phyloP scores from a whole-genome alignment of 2,113 vertebrate species.

The Myotis yumanensis region DNA sequence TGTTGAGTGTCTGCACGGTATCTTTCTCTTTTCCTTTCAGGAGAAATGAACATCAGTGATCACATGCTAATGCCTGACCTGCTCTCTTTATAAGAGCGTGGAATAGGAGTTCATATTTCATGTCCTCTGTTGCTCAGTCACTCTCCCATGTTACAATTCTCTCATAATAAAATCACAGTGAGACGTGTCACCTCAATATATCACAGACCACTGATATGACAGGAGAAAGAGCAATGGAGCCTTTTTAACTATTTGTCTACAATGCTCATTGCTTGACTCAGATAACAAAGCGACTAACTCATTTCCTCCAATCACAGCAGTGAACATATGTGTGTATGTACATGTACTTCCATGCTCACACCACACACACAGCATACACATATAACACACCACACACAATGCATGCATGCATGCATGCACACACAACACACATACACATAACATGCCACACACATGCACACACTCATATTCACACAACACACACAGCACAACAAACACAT shows the following conservation, averaged over 20 bases:
- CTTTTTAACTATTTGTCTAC: not conserved
- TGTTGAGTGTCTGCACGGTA: not conserved
- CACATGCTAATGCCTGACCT: not conserved
- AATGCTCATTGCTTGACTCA: not conserved
- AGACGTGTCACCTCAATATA: not conserved
- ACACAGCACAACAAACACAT: fast-evolving
- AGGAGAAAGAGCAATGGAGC: not conserved
- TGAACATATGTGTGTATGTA: not conserved
- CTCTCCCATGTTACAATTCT: not conserved
- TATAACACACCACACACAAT: not conserved
- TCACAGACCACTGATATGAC: not conserved
- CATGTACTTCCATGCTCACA: not conserved
- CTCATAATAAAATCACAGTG: not conserved
- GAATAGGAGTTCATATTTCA: slow-evolving; percentile 8
- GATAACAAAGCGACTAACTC: not conserved
- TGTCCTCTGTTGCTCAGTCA: not conserved
- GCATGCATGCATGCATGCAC: not conserved
- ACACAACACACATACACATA: too few species aligned
- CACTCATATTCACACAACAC: not conserved
- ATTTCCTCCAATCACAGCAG: not conserved
- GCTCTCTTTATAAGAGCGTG: not conserved
- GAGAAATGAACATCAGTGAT: not conserved
- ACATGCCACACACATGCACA: not conserved
- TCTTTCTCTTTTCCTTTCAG: not conserved
- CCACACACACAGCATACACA: too few species aligned